Base-by-base conservation (phyloP, 2,888 invertebrate genomes). In the Dysmachus trigonus region DNA sequence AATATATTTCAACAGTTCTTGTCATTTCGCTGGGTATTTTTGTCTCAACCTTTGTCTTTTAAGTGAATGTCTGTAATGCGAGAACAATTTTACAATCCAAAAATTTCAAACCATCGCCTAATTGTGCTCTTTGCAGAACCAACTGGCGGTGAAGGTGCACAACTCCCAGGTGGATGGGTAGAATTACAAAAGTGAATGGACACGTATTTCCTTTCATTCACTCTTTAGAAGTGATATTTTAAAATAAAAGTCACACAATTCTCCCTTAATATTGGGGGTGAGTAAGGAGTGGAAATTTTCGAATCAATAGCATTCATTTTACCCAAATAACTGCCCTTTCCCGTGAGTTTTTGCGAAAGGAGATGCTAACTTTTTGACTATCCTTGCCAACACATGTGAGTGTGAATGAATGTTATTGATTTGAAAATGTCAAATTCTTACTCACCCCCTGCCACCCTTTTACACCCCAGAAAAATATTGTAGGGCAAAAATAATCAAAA, bases 1-100 rank as follows among this genome's bases (percentile, higher is more conserved):
- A 81, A 33, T 35, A 33, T 35, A 35, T 33, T 81, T 81, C 81
- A 81, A 62, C 53, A 81, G 53, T 81, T 62, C 81, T 31, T 81
- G 81, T 18, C 79, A 10, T 53, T 81, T 81, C 33, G 81, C 31
- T 33, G 33, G 15, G 18, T 27, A 8, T 1, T 62, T 22, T 27
- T 27, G n/a, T 27, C 7, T n/a, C 10, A 62, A 27, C 18, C 62
- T 62, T 62, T 22, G n/a, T 62, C 10, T 62, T 27, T 47, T 33
- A 53, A 30, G 53, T 31, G 62, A 81, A 35, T 33, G 51, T 47
- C 27, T 27, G 53, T 53, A 81, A 81, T 53, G n/a, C 33, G 33
- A 53, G 31, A 62, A 62, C 18, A 81, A 81, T 81, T 53, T 51
- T 62, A 31, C 53, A 0, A 62, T 2, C 53, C 8, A 22, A 51